Evolutionary conservation across 2,888 invertebrate genomes (phyloP).

Genomic region (Macrophya annulata): DNA sequence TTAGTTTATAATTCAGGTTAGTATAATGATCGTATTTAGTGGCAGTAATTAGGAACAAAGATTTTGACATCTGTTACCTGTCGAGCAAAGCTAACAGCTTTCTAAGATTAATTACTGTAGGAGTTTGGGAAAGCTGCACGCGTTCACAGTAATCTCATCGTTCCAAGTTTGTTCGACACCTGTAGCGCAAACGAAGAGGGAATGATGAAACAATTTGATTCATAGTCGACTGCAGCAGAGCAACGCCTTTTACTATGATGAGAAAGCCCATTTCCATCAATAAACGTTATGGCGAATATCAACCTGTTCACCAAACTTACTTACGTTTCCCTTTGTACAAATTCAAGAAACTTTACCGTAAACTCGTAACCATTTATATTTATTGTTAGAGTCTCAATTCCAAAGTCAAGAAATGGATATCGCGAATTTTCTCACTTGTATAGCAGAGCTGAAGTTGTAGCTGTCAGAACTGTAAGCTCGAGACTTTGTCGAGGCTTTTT

Average conservation of each 20-base stretch:
- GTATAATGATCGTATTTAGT: conserved; percentile 9
- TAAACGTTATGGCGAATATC: conserved; percentile 16
- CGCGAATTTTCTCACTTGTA: not conserved
- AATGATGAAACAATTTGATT: conserved; percentile 31
- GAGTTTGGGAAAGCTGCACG: conserved; percentile 28
- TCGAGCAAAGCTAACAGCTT: conserved; percentile 40
- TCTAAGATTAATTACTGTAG: conserved; percentile 41
- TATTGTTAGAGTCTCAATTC: not conserved
- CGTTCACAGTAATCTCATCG: conserved; percentile 35
- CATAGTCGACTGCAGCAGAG: not conserved
- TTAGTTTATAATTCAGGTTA: not conserved
- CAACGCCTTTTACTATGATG: not conserved
- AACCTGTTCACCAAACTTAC: not conserved
- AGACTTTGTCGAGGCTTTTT: conserved; percentile 30
- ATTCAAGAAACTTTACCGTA: not conserved
- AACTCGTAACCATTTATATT: not conserved
- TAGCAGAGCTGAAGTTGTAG: not conserved
- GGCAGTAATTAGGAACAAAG: conserved; percentile 24
- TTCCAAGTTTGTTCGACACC: conserved; percentile 39
- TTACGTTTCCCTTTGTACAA: not conserved
- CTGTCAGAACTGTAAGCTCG: conserved; percentile 23
- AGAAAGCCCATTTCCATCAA: conserved; percentile 6
- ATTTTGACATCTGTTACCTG: conserved; percentile 32
- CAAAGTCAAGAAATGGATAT: not conserved
- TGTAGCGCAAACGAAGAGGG: conserved; percentile 35